Base-by-base conservation (phyloP, 2,888 invertebrate species). In the Athripsodes cinereus region DNA sequence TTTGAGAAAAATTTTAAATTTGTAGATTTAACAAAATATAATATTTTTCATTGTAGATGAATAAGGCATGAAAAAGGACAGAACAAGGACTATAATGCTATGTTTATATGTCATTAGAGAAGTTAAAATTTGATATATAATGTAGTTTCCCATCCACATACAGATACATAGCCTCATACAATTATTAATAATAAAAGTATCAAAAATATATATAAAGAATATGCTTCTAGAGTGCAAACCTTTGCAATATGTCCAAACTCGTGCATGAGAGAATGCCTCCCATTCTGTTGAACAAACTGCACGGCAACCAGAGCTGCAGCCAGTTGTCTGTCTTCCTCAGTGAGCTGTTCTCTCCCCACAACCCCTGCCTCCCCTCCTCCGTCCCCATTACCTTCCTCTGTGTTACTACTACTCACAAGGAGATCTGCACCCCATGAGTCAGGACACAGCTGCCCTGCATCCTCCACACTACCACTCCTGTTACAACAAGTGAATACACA, bases 291-390 rank as follows among this genome's bases (percentile, higher is more conserved):
- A 55, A 78, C 81, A 16, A 83, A 69, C 66, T 84, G 83, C 2
- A 83, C 83, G 8, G 82, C 82, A 18, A 83, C 83, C 53, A 84
- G 69, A 21, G 83, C 83, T 34, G 82, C 82, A 2, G 83, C 83
- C 59, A 84, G 69, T 68, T 80, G 77, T 53, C 82, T 71, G 66
- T 83, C 83, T 66, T 84, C 83, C 69, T 84, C 80, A 10, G 79
- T 78, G 53, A 80, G 66, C 65, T 20, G 67, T 56, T 53, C 69
- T 57, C 34, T 68, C 57, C 60, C 68, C 67, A 55, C 67, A 40
- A 13, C 2, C 2, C 13, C 13, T 3, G 2, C 40, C 66, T 16
- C 66, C 66, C 31, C 67, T 63, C 60, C 64, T 8, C 57, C 59
- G n/a, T 62, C 54, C 8, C 64, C 64, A 51, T 60, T 60, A 18